Conservation (phyloP, 2,113 vertebrate species). For the Papio anubis region DNA sequence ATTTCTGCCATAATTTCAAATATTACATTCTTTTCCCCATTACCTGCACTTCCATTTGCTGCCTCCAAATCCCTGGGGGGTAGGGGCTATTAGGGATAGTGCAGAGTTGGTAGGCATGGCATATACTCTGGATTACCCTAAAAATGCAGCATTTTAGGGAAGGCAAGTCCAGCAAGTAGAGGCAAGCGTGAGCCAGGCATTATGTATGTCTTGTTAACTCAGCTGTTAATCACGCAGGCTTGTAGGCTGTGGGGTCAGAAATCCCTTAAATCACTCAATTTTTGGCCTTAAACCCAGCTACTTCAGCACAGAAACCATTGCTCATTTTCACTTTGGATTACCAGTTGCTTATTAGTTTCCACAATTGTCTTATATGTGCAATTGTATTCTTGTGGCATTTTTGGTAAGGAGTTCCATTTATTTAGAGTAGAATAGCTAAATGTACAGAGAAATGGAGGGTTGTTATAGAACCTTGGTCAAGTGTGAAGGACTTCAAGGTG, state of each 20-base stretch:
- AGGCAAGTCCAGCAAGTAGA: not conserved
- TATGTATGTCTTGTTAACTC: not conserved
- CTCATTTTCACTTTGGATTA: not conserved
- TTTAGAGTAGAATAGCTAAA: not conserved
- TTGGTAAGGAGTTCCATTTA: not conserved
- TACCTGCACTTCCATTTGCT: not conserved
- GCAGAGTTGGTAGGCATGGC: not conserved
- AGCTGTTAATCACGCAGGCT: not conserved
- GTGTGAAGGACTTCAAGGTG: not conserved
- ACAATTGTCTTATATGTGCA: not conserved
- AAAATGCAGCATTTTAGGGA: not conserved
- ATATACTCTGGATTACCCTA: not conserved
- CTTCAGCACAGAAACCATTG: not conserved
- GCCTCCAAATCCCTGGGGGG: not conserved
- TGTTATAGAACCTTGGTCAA: not conserved
- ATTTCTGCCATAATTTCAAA: constrained; percentile 11
- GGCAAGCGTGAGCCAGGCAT: not conserved
- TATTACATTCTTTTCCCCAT: not conserved
- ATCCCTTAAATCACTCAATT: not conserved
- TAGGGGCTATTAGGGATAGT: not conserved
- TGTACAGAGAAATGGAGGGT: not conserved
- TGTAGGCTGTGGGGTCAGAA: not conserved
- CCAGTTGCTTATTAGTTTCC: not conserved
- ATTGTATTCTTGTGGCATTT: not conserved
- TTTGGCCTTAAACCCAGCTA: not conserved